A percentile compares a stretch with the other conserved stretches of the same genome.
Evolutionary conservation across 1,140 invertebrate genomes (phyloP).

Genomic region (Gryon sp.): DNA sequence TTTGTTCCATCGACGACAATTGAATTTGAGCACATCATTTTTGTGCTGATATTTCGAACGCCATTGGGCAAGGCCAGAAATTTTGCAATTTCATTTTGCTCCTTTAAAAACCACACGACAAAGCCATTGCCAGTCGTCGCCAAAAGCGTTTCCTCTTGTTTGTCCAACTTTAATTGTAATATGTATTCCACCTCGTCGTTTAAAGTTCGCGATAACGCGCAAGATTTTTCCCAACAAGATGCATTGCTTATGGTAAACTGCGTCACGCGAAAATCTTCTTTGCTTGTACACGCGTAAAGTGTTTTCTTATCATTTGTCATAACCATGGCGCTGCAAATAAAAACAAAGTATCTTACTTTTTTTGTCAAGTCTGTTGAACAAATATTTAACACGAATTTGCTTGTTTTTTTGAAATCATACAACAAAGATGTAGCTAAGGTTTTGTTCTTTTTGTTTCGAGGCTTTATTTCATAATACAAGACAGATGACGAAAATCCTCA

Average conservation of each 20-base stretch:
- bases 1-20: constrained; percentile 94
- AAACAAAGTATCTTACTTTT: too few relatives aligned
- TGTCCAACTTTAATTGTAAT: constrained; percentile 90
- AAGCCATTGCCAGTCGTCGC: constrained; percentile 93
- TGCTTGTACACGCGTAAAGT: constrained; percentile 83
- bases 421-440: constrained; percentile 4
- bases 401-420: constrained; percentile 1
- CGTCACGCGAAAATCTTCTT: constrained; percentile 81
- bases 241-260: constrained; percentile 80
- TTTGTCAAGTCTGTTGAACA: constrained; percentile 19
- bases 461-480: constrained; percentile 35
- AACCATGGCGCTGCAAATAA: constrained; percentile 84
- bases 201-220: constrained; percentile 82
- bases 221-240: constrained; percentile 82
- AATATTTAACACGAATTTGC: constrained; percentile 19
- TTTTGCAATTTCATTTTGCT: constrained; percentile 80
- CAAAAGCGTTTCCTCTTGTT: constrained; percentile 88
- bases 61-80: constrained; percentile 91
- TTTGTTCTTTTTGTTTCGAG: background rate
- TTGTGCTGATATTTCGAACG: constrained; percentile 95
- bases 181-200: constrained; percentile 87
- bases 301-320: constrained; percentile 81
- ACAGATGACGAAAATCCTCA: constrained; percentile 20
- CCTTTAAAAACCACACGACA: constrained; percentile 85
- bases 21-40: constrained; percentile 92